Percentiles rank a stretch among this genome's conserved stretches.
These are phyloP conservation scores for Montipora cactus DNA, from an alignment of 64 coral and sea anemone genomes.

Conservation along the genomic window DNA sequence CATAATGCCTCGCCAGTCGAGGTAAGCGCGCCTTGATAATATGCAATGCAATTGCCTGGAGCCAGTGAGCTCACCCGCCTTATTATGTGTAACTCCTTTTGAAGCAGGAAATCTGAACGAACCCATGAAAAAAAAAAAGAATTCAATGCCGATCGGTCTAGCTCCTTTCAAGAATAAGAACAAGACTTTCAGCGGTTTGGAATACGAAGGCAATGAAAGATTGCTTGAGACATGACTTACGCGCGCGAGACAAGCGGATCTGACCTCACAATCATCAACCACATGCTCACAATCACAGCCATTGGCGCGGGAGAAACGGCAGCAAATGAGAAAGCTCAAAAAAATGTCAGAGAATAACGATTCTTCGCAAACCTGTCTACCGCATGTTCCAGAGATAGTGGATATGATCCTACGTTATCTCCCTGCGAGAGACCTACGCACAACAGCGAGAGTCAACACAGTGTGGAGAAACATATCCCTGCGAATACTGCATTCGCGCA, in stretches of 20 bases:
- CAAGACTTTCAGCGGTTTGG: no score
- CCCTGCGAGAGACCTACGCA: slow-evolving; percentile 79
- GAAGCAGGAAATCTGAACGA: no score
- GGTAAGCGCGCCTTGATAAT: no score
- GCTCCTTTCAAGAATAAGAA: no score
- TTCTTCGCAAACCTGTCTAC: slow-evolving; percentile 48
- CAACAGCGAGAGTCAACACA: slow-evolving; percentile 71
- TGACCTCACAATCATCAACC: slow-evolving; percentile 18
- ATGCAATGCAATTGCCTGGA: no score
- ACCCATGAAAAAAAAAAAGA: no score
- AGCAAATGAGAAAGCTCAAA: neutral
- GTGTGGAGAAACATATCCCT: slow-evolving; percentile 81
- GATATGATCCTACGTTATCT: slow-evolving; percentile 77
- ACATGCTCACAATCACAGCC: neutral
- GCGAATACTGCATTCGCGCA: slow-evolving; percentile 70
- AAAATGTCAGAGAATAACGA: slow-evolving; percentile 9
- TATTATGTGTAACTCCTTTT: no score
- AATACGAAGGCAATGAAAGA: neutral
- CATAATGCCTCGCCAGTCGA: no score
- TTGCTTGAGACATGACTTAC: neutral
- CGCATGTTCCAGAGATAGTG: slow-evolving; percentile 82
- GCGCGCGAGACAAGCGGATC: slow-evolving; percentile 5
- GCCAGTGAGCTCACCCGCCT: no score
- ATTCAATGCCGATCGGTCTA: no score
- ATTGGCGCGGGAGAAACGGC: neutral